Base-by-base conservation (phyloP, 2,888 invertebrate genomes). In the Neocrepidodera transversa region DNA sequence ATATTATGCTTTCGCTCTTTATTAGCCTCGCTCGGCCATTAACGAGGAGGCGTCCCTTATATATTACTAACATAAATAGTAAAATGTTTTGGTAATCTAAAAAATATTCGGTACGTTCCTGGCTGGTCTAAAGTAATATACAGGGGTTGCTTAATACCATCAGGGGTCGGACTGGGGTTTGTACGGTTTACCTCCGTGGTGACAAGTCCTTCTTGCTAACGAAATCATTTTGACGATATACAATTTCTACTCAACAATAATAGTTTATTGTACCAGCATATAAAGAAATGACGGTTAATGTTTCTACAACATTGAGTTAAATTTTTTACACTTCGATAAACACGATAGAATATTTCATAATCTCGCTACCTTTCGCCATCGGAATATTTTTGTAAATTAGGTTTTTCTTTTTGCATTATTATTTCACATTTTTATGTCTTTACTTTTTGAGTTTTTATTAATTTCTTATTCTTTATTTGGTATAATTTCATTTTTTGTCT, bases 111-210 rank as follows among this genome's bases (percentile, higher is more conserved):
- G 52, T 60, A 47, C 59, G 60, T 18, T 40, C 43, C 51, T 60
- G 63, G 32, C 36, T 52, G 57, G 49, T 43, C 54, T 42, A 58
- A 63, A 62, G 55, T 59, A 38, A 51, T 64, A 56, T 62, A 60
- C 56, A 43, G 66, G 64, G 68, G 66, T 61, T 64, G 63, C 64
- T 63, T 67, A 66, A 68, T 62, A 66, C 60, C 63, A 59, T 49
- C 56, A 65, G 67, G 68, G 68, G 68, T 63, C 64, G 66, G 61
- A 60, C 67, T 63, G 62, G 62, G 69, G 69, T 65, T 68, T 69
- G 69, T 69, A 68, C 67, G 69, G 69, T 69, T 69, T 69, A 69
- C 69, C 69, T 68, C 65, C 45, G 67, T 58, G 69, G 69, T 68
- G 67, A 68, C 69, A 65, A 66, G 65, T 63, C 58, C 47, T 57